Evolutionary conservation across 2,797 vertebrate genomes (phyloP).

Genomic region (Poecilia wingei): DNA sequence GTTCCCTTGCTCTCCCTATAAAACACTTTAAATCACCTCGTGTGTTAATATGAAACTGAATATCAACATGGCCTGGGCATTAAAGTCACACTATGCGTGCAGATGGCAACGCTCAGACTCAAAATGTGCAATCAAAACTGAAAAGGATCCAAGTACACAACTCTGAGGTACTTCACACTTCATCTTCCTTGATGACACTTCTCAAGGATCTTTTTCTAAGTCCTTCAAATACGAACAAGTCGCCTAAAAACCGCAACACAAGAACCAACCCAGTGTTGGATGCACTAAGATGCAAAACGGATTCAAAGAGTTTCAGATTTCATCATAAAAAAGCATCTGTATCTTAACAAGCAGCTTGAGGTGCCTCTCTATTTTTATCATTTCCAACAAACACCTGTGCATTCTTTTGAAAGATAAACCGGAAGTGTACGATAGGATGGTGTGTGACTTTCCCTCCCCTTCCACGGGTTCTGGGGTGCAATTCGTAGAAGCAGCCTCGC

Average conservation of each 20-base stretch:
- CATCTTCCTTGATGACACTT: not conserved
- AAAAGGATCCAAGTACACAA: not conserved
- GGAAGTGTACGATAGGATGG: not conserved
- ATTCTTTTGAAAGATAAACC: constrained; percentile 38
- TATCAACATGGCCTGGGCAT: not conserved
- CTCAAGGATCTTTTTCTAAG: not conserved
- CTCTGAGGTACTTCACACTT: not conserved
- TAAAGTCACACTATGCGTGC: not conserved
- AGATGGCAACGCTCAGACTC: not conserved
- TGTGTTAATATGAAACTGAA: not conserved
- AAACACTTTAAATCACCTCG: not conserved
- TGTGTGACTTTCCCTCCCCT: not conserved
- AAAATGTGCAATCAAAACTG: not conserved
- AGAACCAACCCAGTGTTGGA: not conserved
- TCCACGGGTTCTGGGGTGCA: constrained; percentile 29
- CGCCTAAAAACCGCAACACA: not conserved
- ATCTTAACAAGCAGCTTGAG: not conserved
- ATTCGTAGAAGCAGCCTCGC: constrained; percentile 44
- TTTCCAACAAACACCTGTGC: not conserved
- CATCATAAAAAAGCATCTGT: not conserved
- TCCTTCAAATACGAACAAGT: not conserved
- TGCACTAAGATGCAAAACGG: not conserved
- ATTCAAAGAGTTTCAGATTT: not conserved
- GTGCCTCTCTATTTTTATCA: not conserved
- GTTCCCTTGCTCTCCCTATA: not conserved